Percentiles rank a stretch among this genome's conserved stretches.
These are phyloP conservation scores for Epizoanthus scotinus DNA, from an alignment of 92 coral and sea anemone species.

Conservation along the genomic window DNA sequence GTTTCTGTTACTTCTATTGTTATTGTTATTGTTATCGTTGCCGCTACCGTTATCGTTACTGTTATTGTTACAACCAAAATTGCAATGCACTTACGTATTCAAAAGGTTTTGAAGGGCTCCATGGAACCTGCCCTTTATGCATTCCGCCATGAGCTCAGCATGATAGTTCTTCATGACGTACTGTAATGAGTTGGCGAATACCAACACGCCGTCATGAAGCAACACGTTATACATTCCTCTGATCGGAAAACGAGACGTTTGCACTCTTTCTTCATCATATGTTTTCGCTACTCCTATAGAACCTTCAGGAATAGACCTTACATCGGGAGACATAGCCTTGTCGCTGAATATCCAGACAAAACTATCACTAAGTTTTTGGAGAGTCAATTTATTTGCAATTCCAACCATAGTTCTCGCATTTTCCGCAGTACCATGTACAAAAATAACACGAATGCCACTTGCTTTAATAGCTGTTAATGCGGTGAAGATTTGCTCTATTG, in stretches of 20 bases:
- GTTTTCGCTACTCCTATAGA: conserved; percentile 62
- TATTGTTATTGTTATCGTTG: background rate
- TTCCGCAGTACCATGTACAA: conserved; percentile 58
- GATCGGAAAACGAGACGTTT: background rate
- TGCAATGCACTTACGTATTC: conserved; percentile 51
- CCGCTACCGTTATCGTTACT: too few relatives aligned
- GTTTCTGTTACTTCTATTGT: too few relatives aligned
- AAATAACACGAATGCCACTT: conserved; percentile 55
- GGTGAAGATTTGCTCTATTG: conserved; percentile 48
- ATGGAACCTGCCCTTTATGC: background rate
- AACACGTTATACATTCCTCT: background rate
- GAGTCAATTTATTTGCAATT: conserved; percentile 50
- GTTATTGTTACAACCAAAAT: background rate
- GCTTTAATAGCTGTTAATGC: conserved; percentile 71
- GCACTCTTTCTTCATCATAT: conserved; percentile 16
- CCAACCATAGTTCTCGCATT: conserved; percentile 52
- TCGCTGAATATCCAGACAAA: conserved; percentile 74
- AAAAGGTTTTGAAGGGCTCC: conserved; percentile 19
- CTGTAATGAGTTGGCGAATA: conserved; percentile 39
- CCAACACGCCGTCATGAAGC: conserved; percentile 34
- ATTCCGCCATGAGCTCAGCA: conserved; percentile 9
- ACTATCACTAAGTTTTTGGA: conserved; percentile 48
- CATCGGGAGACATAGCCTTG: conserved; percentile 51
- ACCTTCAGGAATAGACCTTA: conserved; percentile 50
- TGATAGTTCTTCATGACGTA: conserved; percentile 9